Percentiles rank a stretch among this genome's conserved stretches.
Conservation (phyloP, 2,888 invertebrate genomes). For the Harpalus rufipes region DNA sequence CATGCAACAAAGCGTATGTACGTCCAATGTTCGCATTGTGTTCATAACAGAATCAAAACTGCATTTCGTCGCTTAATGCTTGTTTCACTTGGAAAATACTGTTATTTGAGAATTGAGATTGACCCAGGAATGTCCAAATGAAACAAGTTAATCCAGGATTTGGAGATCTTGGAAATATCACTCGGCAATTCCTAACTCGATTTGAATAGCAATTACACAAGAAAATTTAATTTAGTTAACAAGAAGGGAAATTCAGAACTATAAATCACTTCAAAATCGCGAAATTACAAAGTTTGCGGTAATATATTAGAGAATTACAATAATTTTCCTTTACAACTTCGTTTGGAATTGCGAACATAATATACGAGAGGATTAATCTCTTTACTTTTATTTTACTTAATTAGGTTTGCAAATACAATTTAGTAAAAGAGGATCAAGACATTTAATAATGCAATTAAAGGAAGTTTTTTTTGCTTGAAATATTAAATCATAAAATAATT, state of each 20-base stretch:
- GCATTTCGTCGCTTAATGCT: background rate
- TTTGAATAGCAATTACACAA: conserved; percentile 44
- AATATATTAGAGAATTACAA: conserved; percentile 25
- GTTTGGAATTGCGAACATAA: background rate
- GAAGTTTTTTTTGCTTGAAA: background rate
- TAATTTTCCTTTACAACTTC: conserved; percentile 14
- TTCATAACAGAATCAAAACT: background rate
- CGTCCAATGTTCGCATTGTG: background rate
- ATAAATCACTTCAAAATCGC: conserved; percentile 19
- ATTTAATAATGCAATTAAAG: background rate
- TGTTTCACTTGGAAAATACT: conserved; percentile 23
- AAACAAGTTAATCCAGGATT: conserved; percentile 39
- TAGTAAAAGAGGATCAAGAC: background rate
- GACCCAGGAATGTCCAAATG: conserved; percentile 6
- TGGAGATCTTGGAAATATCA: conserved; percentile 31
- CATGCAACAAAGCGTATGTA: background rate
- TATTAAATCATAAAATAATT: too few species aligned
- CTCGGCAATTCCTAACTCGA: conserved; percentile 22
- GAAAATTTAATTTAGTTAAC: conserved; percentile 47
- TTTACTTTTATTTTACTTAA: background rate
- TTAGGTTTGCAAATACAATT: background rate
- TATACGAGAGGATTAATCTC: background rate
- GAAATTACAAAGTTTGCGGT: conserved; percentile 16
- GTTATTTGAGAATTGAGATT: conserved; percentile 9
- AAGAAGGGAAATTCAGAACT: conserved; percentile 28